Evolutionary conservation across 2,888 invertebrate species (phyloP).

Genomic region (Gari tellinella): DNA sequence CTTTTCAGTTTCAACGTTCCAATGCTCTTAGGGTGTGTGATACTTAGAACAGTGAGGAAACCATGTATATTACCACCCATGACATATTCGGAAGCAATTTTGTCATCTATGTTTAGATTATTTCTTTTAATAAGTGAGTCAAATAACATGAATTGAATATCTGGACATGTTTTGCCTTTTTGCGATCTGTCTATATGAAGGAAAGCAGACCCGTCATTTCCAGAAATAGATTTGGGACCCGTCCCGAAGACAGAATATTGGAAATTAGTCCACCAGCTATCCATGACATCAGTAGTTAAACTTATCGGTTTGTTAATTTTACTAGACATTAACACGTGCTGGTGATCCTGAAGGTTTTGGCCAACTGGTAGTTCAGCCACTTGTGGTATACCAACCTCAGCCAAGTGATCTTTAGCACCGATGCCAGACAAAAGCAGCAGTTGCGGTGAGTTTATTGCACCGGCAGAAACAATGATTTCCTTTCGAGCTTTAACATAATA

Average conservation of each 20-base stretch:
- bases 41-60: constrained; percentile 33
- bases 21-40: constrained; percentile 88
- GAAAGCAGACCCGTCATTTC: constrained; percentile 27
- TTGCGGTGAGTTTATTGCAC: constrained; percentile 82
- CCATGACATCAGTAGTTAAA: constrained; percentile 16
- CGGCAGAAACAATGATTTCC: constrained; percentile 81
- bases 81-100: constrained; percentile 30
- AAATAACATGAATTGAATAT: constrained; percentile 43
- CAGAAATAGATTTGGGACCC: constrained; percentile 27
- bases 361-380: constrained; percentile 76
- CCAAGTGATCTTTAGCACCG: constrained; percentile 65
- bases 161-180: constrained; percentile 29
- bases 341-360: constrained; percentile 22
- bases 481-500: constrained; percentile 63
- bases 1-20: constrained; percentile 92
- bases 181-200: constrained; percentile 19
- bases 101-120: constrained; percentile 27
- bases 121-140: constrained; percentile 14
- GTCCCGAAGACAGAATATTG: constrained; percentile 40
- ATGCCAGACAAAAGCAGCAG: constrained; percentile 9
- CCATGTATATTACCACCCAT: constrained; percentile 73
- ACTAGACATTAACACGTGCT: constrained; percentile 13
- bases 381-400: constrained; percentile 77
- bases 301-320: constrained; percentile 18
- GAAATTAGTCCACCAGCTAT: constrained; percentile 18